These are phyloP conservation scores for Phenacoccus solenopsis DNA, from an alignment of 1,140 invertebrate species.

Conservation along the genomic window DNA sequence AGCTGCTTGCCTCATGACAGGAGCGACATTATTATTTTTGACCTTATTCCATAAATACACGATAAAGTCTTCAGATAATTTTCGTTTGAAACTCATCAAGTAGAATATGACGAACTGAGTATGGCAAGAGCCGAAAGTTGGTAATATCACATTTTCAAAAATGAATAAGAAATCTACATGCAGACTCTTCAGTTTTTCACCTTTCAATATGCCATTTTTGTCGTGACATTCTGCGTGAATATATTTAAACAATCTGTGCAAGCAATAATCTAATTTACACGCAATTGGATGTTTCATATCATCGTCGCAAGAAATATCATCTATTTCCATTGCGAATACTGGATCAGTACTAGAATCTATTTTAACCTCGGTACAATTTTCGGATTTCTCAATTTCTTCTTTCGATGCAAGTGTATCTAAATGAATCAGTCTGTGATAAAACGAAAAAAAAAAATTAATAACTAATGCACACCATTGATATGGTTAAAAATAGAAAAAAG, in stretches of 20 bases:
- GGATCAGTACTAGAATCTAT: slow-evolving; percentile 31
- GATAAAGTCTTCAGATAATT: slow-evolving; percentile 52
- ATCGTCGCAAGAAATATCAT: slow-evolving; percentile 31
- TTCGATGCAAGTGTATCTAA: slow-evolving; percentile 52
- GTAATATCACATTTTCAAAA: slow-evolving; percentile 60
- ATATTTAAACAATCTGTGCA: slow-evolving; percentile 46
- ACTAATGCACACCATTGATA: not conserved
- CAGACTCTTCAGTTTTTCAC: slow-evolving; percentile 31
- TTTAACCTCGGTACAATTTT: slow-evolving; percentile 31
- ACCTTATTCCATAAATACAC: slow-evolving; percentile 62
- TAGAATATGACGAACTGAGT: slow-evolving; percentile 70
- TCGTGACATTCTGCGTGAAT: slow-evolving; percentile 37
- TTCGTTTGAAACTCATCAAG: slow-evolving; percentile 52
- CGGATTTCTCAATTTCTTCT: slow-evolving; percentile 38
- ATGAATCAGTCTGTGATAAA: slow-evolving; percentile 42
- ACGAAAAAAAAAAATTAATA: not conserved
- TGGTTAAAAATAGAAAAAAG: not conserved
- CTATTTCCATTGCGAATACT: slow-evolving; percentile 39
- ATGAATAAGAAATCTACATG: slow-evolving; percentile 31
- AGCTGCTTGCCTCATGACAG: slow-evolving; percentile 51
- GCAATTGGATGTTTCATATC: slow-evolving; percentile 37
- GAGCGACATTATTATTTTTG: slow-evolving; percentile 46
- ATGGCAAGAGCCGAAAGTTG: slow-evolving; percentile 57
- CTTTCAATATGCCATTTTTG: slow-evolving; percentile 28
- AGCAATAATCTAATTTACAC: slow-evolving; percentile 48